phyloP scores from a whole-genome alignment of 92 coral and sea anemone species.

The Siderastrea siderea region DNA sequence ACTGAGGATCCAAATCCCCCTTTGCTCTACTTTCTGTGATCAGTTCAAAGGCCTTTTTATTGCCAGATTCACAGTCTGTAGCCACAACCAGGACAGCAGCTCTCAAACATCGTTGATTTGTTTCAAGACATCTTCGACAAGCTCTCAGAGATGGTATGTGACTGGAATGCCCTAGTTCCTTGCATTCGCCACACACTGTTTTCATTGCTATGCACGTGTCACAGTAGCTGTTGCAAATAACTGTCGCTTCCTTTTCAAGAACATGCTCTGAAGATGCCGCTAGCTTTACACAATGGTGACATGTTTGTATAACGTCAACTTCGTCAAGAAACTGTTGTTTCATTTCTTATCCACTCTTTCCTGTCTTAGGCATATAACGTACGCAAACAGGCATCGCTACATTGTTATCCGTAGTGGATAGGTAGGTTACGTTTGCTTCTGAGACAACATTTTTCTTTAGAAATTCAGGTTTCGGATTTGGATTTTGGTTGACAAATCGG shows the following conservation, averaged over 20 bases:
- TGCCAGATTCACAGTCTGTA: too few relatives aligned
- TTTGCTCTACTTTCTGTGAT: too few relatives aligned
- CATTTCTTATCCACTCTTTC: constrained; percentile 64
- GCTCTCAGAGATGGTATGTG: too few relatives aligned
- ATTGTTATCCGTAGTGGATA: constrained; percentile 54
- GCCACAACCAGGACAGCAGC: too few relatives aligned
- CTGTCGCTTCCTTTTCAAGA: constrained; percentile 49
- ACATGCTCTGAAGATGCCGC: constrained; percentile 41
- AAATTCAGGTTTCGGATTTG: constrained; percentile 58
- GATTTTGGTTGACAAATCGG: constrained; percentile 38
- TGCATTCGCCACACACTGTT: constrained; percentile 36
- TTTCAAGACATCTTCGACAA: too few relatives aligned
- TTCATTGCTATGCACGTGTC: constrained; percentile 30
- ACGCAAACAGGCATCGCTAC: constrained; percentile 76
- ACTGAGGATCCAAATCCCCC: too few relatives aligned
- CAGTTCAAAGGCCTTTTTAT: too few relatives aligned
- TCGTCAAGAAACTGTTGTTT: constrained; percentile 63
- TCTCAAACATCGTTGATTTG: too few relatives aligned
- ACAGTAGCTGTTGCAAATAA: constrained; percentile 41
- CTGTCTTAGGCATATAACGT: constrained; percentile 54
- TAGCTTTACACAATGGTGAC: constrained; percentile 52
- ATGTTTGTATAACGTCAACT: constrained; percentile 53
- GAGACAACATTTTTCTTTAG: constrained; percentile 44
- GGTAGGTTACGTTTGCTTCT: constrained; percentile 61
- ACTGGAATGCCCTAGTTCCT: constrained; percentile 47